phyloP scores from a whole-genome alignment of 2,888 invertebrate species.

The Amblyjoppa fuscipennis region DNA sequence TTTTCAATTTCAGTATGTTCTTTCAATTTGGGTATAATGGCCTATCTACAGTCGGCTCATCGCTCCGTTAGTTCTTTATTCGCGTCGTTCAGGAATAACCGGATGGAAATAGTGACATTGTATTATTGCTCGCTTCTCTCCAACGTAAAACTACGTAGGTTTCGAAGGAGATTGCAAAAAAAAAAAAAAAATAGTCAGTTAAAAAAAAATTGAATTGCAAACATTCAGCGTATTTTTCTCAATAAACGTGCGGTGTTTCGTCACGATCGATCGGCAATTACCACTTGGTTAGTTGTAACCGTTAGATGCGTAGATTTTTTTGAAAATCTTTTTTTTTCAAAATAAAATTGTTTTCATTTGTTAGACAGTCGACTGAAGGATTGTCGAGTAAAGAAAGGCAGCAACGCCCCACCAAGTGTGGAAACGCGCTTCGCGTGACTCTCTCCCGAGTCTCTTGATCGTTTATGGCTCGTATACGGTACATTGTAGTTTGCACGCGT shows the following conservation, averaged over 20 bases:
- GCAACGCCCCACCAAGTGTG: background rate
- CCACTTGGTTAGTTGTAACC: too few relatives aligned
- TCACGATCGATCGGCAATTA: too few relatives aligned
- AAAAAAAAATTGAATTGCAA: too few relatives aligned
- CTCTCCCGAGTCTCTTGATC: background rate
- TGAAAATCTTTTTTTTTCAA: background rate
- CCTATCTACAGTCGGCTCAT: background rate
- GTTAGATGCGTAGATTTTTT: background rate
- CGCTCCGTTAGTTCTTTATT: background rate
- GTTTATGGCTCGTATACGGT: slow-evolving; percentile 34
- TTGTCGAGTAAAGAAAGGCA: background rate
- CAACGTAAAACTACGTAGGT: too few relatives aligned
- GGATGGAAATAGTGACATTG: too few relatives aligned
- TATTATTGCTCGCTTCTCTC: too few relatives aligned
- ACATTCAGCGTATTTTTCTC: too few relatives aligned
- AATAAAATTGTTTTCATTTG: background rate
- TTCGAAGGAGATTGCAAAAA: too few relatives aligned
- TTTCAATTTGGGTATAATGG: background rate
- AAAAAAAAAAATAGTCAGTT: too few relatives aligned
- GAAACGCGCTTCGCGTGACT: background rate
- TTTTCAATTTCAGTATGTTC: too few relatives aligned
- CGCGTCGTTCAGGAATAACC: too few relatives aligned
- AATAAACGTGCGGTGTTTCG: too few relatives aligned
- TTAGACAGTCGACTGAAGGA: background rate
- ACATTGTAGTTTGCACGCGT: slow-evolving; percentile 43